A percentile compares a stretch with the other conserved stretches of the same genome.
phyloP scores from a whole-genome alignment of 2,113 vertebrate species.

The Cacatua alba region DNA sequence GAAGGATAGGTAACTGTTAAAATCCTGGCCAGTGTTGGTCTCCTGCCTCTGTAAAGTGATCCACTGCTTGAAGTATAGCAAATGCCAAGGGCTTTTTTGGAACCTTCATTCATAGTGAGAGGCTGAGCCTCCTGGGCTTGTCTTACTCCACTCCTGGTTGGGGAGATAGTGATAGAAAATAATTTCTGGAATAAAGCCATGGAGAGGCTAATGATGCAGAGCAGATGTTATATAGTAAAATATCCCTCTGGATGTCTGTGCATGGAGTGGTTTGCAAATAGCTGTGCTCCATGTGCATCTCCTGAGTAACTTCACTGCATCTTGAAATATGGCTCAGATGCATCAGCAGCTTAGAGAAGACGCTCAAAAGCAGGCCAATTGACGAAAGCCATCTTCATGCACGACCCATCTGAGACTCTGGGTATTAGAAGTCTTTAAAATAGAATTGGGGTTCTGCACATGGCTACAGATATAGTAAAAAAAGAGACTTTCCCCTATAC shows the following conservation, averaged over 20 bases:
- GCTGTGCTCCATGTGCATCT: not conserved
- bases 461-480: not conserved
- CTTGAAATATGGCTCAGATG: not conserved
- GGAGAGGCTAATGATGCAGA: not conserved
- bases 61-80: not conserved
- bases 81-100: not conserved
- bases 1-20: not conserved
- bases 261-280: not conserved
- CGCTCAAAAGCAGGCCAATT: not conserved
- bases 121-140: not conserved
- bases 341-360: not conserved
- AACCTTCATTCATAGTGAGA: fast-evolving
- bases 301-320: not conserved
- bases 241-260: not conserved
- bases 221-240: not conserved
- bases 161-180: not conserved
- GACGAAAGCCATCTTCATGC: not conserved
- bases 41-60: not conserved
- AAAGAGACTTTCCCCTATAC: not conserved
- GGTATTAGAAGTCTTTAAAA: not conserved
- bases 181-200: not conserved
- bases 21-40: not conserved
- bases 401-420: not conserved
- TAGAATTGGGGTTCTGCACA: not conserved
- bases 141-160: not conserved